phyloP scores from a whole-genome alignment of 1,140 invertebrate genomes.

The Metaphire vulgaris region DNA sequence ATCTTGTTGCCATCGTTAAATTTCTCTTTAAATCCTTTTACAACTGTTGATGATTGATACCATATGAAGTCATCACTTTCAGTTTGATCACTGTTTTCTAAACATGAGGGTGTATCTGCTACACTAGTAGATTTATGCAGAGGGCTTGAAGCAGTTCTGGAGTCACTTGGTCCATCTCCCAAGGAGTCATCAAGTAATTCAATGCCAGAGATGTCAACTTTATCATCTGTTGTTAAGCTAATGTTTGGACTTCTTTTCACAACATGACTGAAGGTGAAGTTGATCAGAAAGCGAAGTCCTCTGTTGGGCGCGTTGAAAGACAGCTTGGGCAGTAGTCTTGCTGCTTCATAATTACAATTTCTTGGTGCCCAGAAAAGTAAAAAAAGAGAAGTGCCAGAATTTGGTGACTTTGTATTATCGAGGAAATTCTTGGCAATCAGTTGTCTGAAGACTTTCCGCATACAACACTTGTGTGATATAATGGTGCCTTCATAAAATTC shows the following conservation, averaged over 20 bases:
- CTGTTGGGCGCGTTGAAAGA: slow-evolving; percentile 34
- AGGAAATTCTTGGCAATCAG: slow-evolving; percentile 37
- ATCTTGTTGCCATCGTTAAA: not conserved
- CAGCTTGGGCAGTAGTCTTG: slow-evolving; percentile 38
- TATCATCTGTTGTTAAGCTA: not conserved
- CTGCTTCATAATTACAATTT: slow-evolving; percentile 26
- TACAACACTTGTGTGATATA: slow-evolving; percentile 33
- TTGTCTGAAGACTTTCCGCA: slow-evolving; percentile 37
- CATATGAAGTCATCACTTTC: not conserved
- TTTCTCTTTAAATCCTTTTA: not conserved
- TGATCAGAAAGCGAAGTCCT: slow-evolving; percentile 32
- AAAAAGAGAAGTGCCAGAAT: slow-evolving; percentile 33
- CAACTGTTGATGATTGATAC: not conserved
- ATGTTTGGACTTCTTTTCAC: not conserved
- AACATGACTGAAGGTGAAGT: slow-evolving; percentile 6
- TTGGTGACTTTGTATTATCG: slow-evolving; percentile 30
- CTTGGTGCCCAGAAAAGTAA: slow-evolving; percentile 36
- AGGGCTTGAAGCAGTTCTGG: no score
- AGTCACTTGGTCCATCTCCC: not conserved
- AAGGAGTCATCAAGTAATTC: not conserved
- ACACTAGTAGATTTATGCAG: no score
- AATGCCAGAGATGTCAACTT: not conserved
- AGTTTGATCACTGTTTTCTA: not conserved
- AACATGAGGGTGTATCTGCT: not conserved
- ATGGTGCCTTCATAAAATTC: slow-evolving; percentile 38